Conservation (phyloP, 2,113 vertebrate genomes). For the Ranitomeya imitator region DNA sequence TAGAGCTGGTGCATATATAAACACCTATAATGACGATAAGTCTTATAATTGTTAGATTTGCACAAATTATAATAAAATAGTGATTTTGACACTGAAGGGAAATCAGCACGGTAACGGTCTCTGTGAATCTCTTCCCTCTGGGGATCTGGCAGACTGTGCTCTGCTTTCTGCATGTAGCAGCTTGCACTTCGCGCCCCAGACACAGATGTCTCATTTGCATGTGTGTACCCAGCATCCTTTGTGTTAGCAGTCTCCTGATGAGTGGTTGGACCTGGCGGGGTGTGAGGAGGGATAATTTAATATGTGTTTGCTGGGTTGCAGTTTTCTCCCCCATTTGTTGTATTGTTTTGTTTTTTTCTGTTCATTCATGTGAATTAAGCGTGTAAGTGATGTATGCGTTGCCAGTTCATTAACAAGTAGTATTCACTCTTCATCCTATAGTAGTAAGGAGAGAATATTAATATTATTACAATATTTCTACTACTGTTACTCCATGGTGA, state of each 20-base stretch:
- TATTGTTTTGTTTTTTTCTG: background rate
- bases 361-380: background rate
- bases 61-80: background rate
- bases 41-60: background rate
- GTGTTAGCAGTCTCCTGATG: background rate
- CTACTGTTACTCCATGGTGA: background rate
- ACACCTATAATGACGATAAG: background rate
- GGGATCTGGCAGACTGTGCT: conserved; percentile 7
- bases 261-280: background rate
- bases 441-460: background rate
- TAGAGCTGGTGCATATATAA: background rate
- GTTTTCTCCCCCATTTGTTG: background rate
- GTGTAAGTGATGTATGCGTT: background rate
- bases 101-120: background rate
- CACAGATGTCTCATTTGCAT: conserved; percentile 48
- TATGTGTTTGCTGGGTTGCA: background rate
- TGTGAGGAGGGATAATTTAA: background rate
- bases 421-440: background rate
- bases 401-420: background rate
- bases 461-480: background rate
- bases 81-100: background rate
- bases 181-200: conserved; percentile 21
- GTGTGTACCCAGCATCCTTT: conserved; percentile 35
- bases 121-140: conserved; percentile 19
- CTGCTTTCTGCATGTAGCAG: conserved; percentile 18